Conservation (phyloP, 2,797 vertebrate genomes). For the Denticeps clupeoides region DNA sequence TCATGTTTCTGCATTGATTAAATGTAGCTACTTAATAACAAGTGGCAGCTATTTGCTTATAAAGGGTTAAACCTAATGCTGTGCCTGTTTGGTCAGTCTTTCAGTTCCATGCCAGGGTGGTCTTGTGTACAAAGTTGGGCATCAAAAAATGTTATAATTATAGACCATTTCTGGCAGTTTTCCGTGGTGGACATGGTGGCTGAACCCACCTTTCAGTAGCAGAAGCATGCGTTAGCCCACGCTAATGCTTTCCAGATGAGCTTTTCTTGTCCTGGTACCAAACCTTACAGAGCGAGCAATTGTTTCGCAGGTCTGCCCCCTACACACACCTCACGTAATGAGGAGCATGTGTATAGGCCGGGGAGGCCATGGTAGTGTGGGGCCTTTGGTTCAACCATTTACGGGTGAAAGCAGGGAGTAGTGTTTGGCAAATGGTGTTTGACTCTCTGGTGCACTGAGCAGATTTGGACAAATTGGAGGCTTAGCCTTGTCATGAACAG, state of each 20-base stretch:
- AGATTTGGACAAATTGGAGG: constrained; percentile 5
- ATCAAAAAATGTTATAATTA: too few species aligned
- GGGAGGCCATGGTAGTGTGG: not conserved
- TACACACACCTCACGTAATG: too few species aligned
- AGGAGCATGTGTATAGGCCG: constrained; percentile 20
- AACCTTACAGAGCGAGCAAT: constrained; percentile 20
- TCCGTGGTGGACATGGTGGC: not conserved
- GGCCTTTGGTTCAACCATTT: constrained; percentile 2
- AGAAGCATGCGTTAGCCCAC: constrained; percentile 13
- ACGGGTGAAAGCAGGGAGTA: not conserved
- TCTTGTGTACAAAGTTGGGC: too few species aligned
- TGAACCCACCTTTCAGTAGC: constrained; percentile 7
- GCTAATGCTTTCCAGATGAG: constrained; percentile 29
- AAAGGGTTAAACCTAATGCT: too few species aligned
- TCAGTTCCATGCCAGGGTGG: too few species aligned
- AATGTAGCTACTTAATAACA: too few species aligned
- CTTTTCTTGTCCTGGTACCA: constrained; percentile 2
- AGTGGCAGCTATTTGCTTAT: too few species aligned
- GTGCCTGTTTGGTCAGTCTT: too few species aligned
- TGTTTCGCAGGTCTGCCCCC: constrained; percentile 21
- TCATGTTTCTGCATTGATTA: too few species aligned
- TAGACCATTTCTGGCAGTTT: too few species aligned
- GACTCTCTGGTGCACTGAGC: constrained; percentile 1
- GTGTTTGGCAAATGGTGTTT: constrained; percentile 8
- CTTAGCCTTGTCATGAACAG: constrained; percentile 10